Percentiles rank a stretch among this genome's conserved stretches.
Conservation (phyloP, 2,113 vertebrate species). For the Myiozetetes cayanensis region DNA sequence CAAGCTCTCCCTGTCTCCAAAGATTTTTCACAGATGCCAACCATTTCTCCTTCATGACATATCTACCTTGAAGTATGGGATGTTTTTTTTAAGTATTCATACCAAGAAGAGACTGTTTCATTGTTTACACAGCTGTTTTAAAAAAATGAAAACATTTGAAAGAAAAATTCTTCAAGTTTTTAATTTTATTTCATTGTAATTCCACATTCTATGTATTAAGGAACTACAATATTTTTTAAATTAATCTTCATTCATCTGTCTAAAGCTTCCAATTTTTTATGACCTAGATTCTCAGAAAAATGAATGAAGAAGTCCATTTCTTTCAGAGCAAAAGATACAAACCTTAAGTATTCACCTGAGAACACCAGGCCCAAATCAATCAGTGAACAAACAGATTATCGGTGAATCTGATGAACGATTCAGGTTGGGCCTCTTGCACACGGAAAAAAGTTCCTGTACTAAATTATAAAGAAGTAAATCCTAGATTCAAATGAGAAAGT, state of each 20-base stretch:
- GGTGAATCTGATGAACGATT: neutral
- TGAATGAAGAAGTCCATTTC: neutral
- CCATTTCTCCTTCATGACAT: neutral
- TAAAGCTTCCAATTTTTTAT: neutral
- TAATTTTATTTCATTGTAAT: neutral
- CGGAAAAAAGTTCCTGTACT: neutral
- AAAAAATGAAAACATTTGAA: neutral
- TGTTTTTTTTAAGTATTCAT: neutral
- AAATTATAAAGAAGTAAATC: neutral
- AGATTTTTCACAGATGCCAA: neutral
- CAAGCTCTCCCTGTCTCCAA: neutral
- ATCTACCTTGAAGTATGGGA: neutral
- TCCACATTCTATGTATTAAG: neutral
- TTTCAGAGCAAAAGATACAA: neutral
- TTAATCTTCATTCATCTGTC: neutral
- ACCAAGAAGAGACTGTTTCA: neutral
- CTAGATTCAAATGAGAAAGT: neutral
- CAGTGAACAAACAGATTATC: neutral
- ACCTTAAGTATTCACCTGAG: neutral
- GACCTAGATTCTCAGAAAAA: neutral
- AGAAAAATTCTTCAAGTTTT: neutral
- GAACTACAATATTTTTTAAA: neutral
- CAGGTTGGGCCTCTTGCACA: neutral
- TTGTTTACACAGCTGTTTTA: constrained; percentile 4
- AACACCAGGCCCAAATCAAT: neutral